Evolutionary conservation across 2,888 invertebrate genomes (phyloP).

Genomic region (Apodemia hepburni): DNA sequence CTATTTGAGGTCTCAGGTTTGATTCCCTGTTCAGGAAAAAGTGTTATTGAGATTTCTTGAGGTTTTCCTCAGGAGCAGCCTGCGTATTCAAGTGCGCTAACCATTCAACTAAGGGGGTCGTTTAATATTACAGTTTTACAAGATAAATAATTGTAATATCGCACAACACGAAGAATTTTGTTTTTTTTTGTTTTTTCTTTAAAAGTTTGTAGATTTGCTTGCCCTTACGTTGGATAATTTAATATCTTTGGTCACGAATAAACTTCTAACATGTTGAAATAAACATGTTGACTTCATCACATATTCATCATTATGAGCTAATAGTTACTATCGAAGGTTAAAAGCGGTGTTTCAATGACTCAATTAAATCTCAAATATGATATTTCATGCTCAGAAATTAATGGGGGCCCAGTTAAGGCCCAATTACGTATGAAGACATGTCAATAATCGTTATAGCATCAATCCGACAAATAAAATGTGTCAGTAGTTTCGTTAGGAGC

Average conservation of each 20-base stretch:
- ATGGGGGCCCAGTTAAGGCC: neutral
- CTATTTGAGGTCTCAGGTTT: too few species aligned
- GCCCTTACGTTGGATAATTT: neutral
- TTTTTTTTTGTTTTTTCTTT: too few species aligned
- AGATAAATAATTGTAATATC: too few species aligned
- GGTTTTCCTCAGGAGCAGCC: too few species aligned
- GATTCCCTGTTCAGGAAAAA: too few species aligned
- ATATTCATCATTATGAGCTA: conserved; percentile 8
- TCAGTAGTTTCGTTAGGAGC: neutral
- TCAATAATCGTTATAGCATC: conserved; percentile 1
- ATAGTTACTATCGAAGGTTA: conserved; percentile 1
- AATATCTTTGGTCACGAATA: neutral
- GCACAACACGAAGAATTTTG: too few species aligned
- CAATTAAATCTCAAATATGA: neutral
- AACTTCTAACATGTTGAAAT: neutral
- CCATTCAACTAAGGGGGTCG: too few species aligned
- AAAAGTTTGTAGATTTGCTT: too few species aligned
- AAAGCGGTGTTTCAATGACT: neutral
- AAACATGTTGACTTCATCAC: conserved; percentile 2
- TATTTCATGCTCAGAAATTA: neutral
- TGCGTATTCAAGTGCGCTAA: too few species aligned
- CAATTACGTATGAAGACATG: neutral
- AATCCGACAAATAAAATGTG: neutral
- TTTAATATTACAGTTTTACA: too few species aligned
- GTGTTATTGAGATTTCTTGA: too few species aligned